Evolutionary conservation across 2,888 invertebrate genomes (phyloP), one percentile per base, ranked within the genome.

Genomic region (Salticus scenicus): DNA sequence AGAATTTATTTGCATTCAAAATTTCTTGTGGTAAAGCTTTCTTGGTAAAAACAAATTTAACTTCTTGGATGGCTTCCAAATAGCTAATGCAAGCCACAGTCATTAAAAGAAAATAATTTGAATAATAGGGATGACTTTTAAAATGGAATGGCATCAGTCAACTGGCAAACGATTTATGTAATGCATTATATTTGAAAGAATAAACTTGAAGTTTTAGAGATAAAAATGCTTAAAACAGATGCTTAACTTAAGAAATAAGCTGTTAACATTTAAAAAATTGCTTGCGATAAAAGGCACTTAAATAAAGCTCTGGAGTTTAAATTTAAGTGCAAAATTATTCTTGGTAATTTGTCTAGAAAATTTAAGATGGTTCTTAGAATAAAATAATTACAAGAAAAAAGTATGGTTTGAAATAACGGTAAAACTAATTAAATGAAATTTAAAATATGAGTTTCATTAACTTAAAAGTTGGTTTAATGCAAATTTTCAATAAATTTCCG

Each of bases 71-170:
- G 17, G 47, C 17, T 12, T 47, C 47, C 47, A 47, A 47, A n/a
- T n/a, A 47, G 47, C 47, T 47, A 47, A 47, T 47, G 47, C 14
- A 47, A 17, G 47, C 47, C 2, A n/a, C 7, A 47, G 17, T 47
- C 47, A 47, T 47, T 47, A 47, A 47, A 10, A 47, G 47, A 47
- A 47, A 47, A 47, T 47, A 47, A 47, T 47, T 47, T 47, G 47
- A 47, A 47, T 47, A 47, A 47, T 17, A 37, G 47, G 17, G 47
- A 47, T 47, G 47, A 47, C 47, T 47, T n/a, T 47, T 47, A 47
- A 37, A 47, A 47, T 17, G 47, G 47, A 47, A 47, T 47, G 47
- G 47, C 12, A 47, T 47, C 47, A 47, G 47, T 47, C 47, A 47
- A 47, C 8, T n/a, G 47, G 47, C 47, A 47, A n/a, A 47, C 47